Evolutionary conservation across 2,113 vertebrate species (phyloP), one percentile per base, ranked within the genome.

Genomic region (Nothoprocta pentlandii): DNA sequence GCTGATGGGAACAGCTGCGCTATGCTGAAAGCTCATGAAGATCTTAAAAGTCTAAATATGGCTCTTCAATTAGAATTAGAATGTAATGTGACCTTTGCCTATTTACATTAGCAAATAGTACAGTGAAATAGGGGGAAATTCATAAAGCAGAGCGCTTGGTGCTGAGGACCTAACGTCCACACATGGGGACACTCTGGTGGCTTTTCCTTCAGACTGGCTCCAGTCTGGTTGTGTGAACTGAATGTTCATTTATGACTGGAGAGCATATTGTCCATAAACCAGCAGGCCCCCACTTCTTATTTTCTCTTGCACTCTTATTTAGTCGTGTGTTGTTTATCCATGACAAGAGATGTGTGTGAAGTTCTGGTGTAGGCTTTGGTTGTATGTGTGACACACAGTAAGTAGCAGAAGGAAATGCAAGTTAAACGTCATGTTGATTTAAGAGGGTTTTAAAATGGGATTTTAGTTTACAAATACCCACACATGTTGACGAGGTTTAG

Each of bases 401-500:
- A 70, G 56, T 64, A 88, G n/a, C 56, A 41, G 73, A 84, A 64
- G n/a, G 58, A 93, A 92, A 92, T 92, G 53, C 46, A 93, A 89
- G 88, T 89, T 62, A 92, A 92, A 62, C 13, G 73, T 69, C 49
- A 12, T 8, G 59, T 87, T 90, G 77, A 87, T 76, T 88, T 67
- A 76, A 71, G 62, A 68, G 14, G 12, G 25, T 64, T 92, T 91
- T 53, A 58, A 84, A 93, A 96, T 71, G 30, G 78, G 69, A 73
- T 41, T 28, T 41, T 92, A 1, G 53, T 91, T 90, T 78, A 83
- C 51, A 89, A 87, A 83, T 92, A 68, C 73, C 17, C 61, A 83
- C 90, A 88, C 74, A 76, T 95, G 93, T 91, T 90, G 53, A 89
- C 90, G 90, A 92, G 85, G 12, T 92, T 95, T 93, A 70, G 1